Percentiles rank a stretch among this genome's conserved stretches.
These are phyloP conservation scores for Leucophora obtusa DNA, from an alignment of 2,888 invertebrate species.

Conservation along the genomic window DNA sequence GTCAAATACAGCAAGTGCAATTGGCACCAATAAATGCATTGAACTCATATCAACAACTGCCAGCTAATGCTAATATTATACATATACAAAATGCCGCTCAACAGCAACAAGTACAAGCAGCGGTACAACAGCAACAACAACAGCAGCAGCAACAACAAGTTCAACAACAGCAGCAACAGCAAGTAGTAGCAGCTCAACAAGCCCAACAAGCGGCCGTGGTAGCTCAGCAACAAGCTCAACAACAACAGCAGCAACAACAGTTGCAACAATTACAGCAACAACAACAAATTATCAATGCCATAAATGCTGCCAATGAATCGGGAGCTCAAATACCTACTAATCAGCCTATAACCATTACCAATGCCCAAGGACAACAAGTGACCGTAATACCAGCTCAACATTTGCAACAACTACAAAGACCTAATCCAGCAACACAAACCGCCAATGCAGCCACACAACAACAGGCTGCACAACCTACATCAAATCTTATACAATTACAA, in stretches of 20 bases:
- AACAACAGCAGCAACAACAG: conserved; percentile 64
- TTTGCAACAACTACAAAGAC: conserved; percentile 78
- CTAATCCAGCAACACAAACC: conserved; percentile 47
- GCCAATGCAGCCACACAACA: conserved; percentile 28
- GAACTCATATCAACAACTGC: conserved; percentile 74
- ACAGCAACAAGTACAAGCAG: conserved; percentile 65
- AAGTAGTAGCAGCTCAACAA: conserved; percentile 54
- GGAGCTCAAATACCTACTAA: conserved; percentile 77
- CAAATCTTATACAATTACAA: conserved; percentile 75
- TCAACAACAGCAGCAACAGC: conserved; percentile 56
- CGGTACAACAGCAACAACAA: conserved; percentile 66
- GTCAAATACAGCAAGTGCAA: conserved; percentile 94
- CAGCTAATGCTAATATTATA: conserved; percentile 76
- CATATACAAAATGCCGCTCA: conserved; percentile 73
- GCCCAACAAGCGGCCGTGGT: conserved; percentile 55
- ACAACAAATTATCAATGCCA: conserved; percentile 73
- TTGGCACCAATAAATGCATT: conserved; percentile 83
- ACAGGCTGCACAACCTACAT: conserved; percentile 64
- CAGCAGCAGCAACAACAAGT: conserved; percentile 66
- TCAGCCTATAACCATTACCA: conserved; percentile 85
- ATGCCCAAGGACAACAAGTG: conserved; percentile 88
- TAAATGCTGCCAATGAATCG: conserved; percentile 71
- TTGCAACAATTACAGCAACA: conserved; percentile 70
- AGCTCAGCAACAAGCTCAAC: conserved; percentile 65
- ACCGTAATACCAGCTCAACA: conserved; percentile 89